Evolutionary conservation across 1,140 invertebrate species (phyloP), one percentile per base, ranked within the genome.

Genomic region (Achatina immaculata): DNA sequence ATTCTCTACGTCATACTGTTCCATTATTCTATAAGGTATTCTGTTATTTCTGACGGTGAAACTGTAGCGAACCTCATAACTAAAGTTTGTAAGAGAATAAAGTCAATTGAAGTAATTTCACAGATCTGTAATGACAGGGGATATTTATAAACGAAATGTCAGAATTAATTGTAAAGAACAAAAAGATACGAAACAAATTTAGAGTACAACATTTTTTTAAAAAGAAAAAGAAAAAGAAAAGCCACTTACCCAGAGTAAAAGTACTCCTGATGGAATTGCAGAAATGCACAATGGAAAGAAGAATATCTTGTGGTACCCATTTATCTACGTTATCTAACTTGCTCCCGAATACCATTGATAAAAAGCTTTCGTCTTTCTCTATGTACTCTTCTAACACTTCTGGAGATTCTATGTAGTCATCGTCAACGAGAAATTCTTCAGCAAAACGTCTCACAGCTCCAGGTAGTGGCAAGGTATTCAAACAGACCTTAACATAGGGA

Each of bases 391-490:
- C 28, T 31, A 76, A 21, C 43, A 24, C 16, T 28, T 65, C 74
- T 6, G 74, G 38, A 3, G 74, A 31, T 19, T 34, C 14, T 62
- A 4, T 3, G 36, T 45, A 43, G 1, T 3, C n/a, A n/a, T 58
- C 34, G 11, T 62, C n/a, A 31, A 34, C 38, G 6, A 76, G 34
- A 51, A 40, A 76, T 40, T 55, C 28, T 28, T 62, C 74, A n/a
- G 51, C 74, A 58, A 76, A 34, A 14, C 36, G 48, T 51, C 74
- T 58, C 3, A 76, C 55, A 11, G 74, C 74, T 24, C 36, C 74
- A 58, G 74, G 74, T 19, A 76, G 36, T 40, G 45, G 51, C 0
- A 76, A 31, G 7, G 31, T 19, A 34, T 62, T 76, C 11, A 62
- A 40, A 36, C 74, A 76, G 31, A 62, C 34, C 16, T 62, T 7